Evolutionary conservation across 2,113 vertebrate genomes (phyloP).

Genomic region (Nothocercus nigrocapillus): DNA sequence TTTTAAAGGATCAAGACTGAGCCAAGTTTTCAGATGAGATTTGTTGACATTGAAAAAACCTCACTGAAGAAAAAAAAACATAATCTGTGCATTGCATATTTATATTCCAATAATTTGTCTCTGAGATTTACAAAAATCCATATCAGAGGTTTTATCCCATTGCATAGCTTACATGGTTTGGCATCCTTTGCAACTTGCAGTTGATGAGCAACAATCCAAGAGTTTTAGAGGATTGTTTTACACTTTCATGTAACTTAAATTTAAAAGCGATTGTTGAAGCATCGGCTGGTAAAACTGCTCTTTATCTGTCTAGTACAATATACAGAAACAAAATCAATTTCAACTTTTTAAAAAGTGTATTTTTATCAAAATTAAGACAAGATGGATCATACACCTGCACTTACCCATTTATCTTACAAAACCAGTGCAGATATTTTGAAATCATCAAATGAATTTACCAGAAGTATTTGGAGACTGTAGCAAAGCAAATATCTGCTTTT

Average conservation of each 20-base stretch:
- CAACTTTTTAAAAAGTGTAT: not conserved
- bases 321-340: not conserved
- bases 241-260: not conserved
- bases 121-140: not conserved
- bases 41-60: slow-evolving; percentile 47
- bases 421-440: not conserved
- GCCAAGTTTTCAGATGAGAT: slow-evolving; percentile 63
- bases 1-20: slow-evolving; percentile 55
- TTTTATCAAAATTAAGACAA: not conserved
- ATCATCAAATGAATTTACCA: not conserved
- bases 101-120: slow-evolving; percentile 50
- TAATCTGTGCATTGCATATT: slow-evolving; percentile 42
- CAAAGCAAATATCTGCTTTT: not conserved
- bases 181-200: not conserved
- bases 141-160: slow-evolving; percentile 11
- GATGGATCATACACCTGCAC: not conserved
- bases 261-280: not conserved
- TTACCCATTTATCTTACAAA: not conserved
- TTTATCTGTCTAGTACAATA: not conserved
- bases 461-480: not conserved
- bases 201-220: not conserved
- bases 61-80: slow-evolving; percentile 8
- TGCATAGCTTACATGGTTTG: not conserved
- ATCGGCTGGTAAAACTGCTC: not conserved
- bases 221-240: not conserved